A percentile compares a stretch with the other conserved stretches of the same genome.
phyloP scores from a whole-genome alignment of 2,888 invertebrate genomes.

The Sarcophaga subvicina region DNA sequence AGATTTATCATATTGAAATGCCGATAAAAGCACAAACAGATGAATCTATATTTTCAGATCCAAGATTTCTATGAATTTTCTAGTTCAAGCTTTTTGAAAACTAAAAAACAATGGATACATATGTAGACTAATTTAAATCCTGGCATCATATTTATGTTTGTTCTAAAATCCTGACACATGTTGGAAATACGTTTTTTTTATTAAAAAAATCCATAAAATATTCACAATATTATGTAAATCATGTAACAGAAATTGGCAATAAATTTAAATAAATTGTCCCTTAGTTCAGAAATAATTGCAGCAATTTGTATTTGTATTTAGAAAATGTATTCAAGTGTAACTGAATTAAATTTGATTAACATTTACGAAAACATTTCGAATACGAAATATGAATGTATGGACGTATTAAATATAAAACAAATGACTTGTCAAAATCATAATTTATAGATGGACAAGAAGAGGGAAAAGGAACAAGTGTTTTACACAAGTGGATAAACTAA shows the following conservation, averaged over 20 bases:
- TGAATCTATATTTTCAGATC: too few species aligned
- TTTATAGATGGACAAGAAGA: conserved; percentile 22
- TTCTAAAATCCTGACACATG: conserved; percentile 48
- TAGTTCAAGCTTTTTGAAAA: too few species aligned
- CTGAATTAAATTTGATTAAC: conserved; percentile 35
- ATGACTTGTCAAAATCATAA: conserved; percentile 40
- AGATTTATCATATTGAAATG: too few species aligned
- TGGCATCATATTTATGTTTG: too few species aligned
- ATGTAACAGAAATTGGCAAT: not conserved
- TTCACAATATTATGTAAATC: conserved; percentile 36
- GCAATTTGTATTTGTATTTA: conserved; percentile 15
- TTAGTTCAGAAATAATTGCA: conserved; percentile 11
- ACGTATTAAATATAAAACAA: not conserved
- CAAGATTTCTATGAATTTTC: too few species aligned
- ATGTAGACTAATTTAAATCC: too few species aligned
- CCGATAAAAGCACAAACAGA: too few species aligned
- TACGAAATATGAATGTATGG: not conserved
- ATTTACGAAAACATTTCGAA: not conserved
- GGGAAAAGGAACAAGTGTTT: conserved; percentile 48
- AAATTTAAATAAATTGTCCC: conserved; percentile 52
- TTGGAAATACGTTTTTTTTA: not conserved
- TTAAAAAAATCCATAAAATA: not conserved
- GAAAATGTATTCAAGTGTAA: conserved; percentile 52
- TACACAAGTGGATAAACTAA: not conserved
- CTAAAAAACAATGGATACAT: too few species aligned